Evolutionary conservation across 1,140 invertebrate genomes (phyloP).

Genomic region (Aphis gossypii): DNA sequence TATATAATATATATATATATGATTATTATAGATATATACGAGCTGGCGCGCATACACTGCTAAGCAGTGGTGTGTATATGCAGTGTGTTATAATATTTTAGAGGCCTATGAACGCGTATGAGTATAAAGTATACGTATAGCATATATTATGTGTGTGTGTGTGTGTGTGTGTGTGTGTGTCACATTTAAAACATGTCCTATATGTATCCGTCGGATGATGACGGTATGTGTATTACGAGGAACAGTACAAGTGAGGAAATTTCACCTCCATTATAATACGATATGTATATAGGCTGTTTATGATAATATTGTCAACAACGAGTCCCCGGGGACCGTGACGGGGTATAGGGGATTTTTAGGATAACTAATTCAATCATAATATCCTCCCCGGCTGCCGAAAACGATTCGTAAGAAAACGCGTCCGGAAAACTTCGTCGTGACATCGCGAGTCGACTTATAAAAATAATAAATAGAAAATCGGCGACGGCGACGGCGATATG

Average conservation of each 20-base stretch:
- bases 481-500: background rate
- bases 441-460: background rate
- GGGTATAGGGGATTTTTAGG: background rate
- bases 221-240: background rate
- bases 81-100: background rate
- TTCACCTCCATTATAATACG: background rate
- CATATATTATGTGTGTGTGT: background rate
- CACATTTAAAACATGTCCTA: background rate
- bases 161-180: background rate
- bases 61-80: background rate
- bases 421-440: background rate
- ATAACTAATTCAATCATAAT: background rate
- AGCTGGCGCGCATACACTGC: background rate
- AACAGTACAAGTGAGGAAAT: constrained; percentile 6
- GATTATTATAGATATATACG: background rate
- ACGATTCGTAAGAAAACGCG: background rate
- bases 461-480: too few relatives aligned
- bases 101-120: background rate
- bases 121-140: background rate
- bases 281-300: background rate
- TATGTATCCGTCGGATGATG: background rate
- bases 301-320: background rate
- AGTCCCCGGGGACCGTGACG: background rate
- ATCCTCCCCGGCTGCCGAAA: background rate
- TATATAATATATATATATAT: background rate